Base-by-base conservation (phyloP, 2,113 vertebrate species). In the Neodontobutis hainanensis region DNA sequence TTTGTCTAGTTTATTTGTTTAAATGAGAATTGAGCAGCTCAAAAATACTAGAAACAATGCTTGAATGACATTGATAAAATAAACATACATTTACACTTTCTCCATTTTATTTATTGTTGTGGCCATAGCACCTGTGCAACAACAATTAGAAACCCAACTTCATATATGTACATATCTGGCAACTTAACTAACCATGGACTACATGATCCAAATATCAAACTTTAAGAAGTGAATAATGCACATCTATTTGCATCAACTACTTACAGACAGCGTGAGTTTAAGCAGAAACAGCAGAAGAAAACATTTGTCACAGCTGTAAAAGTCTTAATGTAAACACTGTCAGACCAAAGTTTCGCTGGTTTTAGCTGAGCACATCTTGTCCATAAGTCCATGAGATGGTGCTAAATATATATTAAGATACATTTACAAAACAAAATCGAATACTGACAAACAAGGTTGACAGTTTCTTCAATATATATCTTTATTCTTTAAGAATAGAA, bases 401-500 rank as follows among this genome's bases (percentile, higher is more conserved):
- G n/a, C 19, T 19, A 40, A 73, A 64, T 48, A 34, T 53, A 27
- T n/a, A n/a, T 27, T 27, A 19, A 35, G n/a, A 36, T 57, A 68
- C 35, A 45, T 11, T 36, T 32, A 57, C 15, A 36, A 52, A 62
- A n/a, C 4, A 19, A 74, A 60, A 50, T 27, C 36, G 15, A 42
- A 66, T 35, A 65, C 38, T 16, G 48, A 76, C 4, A 49, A 59
- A 34, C 27, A 55, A 42, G 16, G 49, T 46, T 60, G 42, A 82
- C 11, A 8, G 46, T 48, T 73, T 83, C 70, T 87, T 87, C 80
- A 87, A 85, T 89, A 93, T 77, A 86, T 80, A 86, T 84, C 72
- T 92, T 92, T 91, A 92, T 92, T 91, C 85, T 91, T 89, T 86
- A 91, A 92, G 90, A 93, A 93, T 88, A 92, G 62, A 91, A 83